Evolutionary conservation across 2,888 invertebrate genomes (phyloP).

Genomic region (Elegia similella): DNA sequence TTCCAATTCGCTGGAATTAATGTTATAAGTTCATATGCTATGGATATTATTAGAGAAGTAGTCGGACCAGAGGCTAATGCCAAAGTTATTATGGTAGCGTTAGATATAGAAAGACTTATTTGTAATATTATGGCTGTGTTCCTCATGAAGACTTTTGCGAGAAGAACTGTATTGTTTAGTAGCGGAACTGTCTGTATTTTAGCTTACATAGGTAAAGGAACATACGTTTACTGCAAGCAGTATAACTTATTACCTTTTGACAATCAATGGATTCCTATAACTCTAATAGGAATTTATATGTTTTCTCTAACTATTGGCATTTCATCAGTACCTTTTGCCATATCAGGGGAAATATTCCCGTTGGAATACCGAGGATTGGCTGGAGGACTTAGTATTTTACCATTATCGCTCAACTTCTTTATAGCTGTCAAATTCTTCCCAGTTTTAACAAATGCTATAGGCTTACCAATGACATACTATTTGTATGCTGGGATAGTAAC

Average conservation of each 20-base stretch:
- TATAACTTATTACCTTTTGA: conserved; percentile 49
- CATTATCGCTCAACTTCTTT: conserved; percentile 84
- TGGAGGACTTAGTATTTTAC: conserved; percentile 83
- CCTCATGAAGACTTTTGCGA: conserved; percentile 81
- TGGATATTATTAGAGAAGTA: conserved; percentile 82
- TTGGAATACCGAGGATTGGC: conserved; percentile 83
- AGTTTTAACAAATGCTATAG: conserved; percentile 71
- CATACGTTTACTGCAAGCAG: conserved; percentile 61
- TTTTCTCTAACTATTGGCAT: conserved; percentile 82
- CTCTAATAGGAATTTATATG: conserved; percentile 79
- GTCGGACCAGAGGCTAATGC: conserved; percentile 83
- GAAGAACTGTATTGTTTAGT: conserved; percentile 82
- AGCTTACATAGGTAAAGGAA: conserved; percentile 80
- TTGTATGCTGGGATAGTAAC: conserved; percentile 81
- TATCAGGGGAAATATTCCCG: conserved; percentile 87
- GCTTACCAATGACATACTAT: conserved; percentile 81
- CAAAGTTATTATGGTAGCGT: conserved; percentile 83
- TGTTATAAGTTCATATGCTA: conserved; percentile 86
- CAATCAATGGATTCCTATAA: conserved; percentile 72
- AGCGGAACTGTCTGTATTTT: conserved; percentile 82
- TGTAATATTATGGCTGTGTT: conserved; percentile 83
- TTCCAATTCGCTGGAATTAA: conserved; percentile 87
- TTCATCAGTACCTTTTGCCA: conserved; percentile 86
- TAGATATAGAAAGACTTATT: conserved; percentile 83
- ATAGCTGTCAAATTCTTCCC: conserved; percentile 85